A percentile compares a stretch with the other conserved stretches of the same genome.
Conservation (phyloP, 2,797 vertebrate species). For the Phalanger gymnotis region DNA sequence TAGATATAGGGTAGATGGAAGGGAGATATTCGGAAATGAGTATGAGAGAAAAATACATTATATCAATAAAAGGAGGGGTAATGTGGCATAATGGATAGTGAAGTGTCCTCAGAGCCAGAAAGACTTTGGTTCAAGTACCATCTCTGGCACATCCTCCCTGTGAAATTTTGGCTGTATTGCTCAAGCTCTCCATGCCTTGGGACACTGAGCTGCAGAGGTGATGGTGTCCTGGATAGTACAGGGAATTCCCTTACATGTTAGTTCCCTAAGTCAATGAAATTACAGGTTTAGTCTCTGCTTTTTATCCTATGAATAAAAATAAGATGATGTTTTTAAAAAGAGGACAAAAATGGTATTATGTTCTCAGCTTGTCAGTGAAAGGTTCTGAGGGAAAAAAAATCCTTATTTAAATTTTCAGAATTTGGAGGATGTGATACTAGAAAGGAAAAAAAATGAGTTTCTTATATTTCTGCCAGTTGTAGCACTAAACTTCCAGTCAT, state of each 20-base stretch:
- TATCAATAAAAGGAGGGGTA: neutral
- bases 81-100: neutral
- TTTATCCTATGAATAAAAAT: neutral
- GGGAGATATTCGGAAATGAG: neutral
- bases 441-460: neutral
- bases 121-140: neutral
- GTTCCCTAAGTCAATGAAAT: neutral
- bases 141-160: neutral
- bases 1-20: neutral
- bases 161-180: neutral
- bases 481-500: neutral
- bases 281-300: neutral
- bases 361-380: neutral
- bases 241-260: neutral
- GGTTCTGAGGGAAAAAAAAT: neutral
- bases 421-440: neutral
- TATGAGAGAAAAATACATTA: neutral
- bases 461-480: neutral
- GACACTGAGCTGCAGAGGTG: neutral
- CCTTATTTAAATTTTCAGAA: neutral
- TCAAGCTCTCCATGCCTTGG: neutral
- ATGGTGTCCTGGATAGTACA: neutral
- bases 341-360: neutral
- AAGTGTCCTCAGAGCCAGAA: neutral
- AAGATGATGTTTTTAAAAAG: neutral